A percentile compares a stretch with the other conserved stretches of the same genome.
Evolutionary conservation across 2,888 invertebrate species (phyloP).

Genomic region (Palloptera scutellata): DNA sequence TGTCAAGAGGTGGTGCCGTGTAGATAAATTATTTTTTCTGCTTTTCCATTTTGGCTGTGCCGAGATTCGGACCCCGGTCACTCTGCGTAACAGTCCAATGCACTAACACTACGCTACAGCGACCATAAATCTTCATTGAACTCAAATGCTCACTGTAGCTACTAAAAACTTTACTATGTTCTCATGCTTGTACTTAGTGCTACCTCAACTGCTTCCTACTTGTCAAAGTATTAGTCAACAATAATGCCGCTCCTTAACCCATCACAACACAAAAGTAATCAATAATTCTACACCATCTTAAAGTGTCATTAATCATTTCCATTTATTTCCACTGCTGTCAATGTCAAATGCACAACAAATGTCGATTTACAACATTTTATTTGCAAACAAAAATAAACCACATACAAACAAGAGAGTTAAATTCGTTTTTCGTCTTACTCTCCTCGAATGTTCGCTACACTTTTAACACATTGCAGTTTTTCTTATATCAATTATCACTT

Average conservation of each 20-base stretch:
- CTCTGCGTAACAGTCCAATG: too few relatives aligned
- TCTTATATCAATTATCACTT: neutral
- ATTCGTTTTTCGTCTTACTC: slow-evolving; percentile 10
- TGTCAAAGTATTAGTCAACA: slow-evolving; percentile 14
- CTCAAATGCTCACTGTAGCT: too few relatives aligned
- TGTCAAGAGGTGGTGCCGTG: too few relatives aligned
- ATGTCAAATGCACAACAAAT: slow-evolving; percentile 47
- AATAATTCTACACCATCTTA: slow-evolving; percentile 47
- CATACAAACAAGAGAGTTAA: slow-evolving; percentile 3
- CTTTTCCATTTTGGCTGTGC: too few relatives aligned
- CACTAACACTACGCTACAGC: too few relatives aligned
- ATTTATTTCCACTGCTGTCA: slow-evolving; percentile 50
- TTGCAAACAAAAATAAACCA: neutral
- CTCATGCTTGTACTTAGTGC: too few relatives aligned
- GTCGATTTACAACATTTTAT: slow-evolving; percentile 33
- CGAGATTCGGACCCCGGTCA: too few relatives aligned
- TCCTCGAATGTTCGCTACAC: neutral
- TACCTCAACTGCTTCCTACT: slow-evolving; percentile 31
- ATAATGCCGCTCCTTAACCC: slow-evolving; percentile 27
- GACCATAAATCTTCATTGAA: too few relatives aligned
- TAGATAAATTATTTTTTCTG: too few relatives aligned
- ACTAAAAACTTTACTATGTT: too few relatives aligned
- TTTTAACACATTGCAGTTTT: slow-evolving; percentile 2
- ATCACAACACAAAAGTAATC: slow-evolving; percentile 34
- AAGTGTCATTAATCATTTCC: slow-evolving; percentile 51